Conservation (phyloP, 2,888 invertebrate genomes). For the Odontothrips loti region DNA sequence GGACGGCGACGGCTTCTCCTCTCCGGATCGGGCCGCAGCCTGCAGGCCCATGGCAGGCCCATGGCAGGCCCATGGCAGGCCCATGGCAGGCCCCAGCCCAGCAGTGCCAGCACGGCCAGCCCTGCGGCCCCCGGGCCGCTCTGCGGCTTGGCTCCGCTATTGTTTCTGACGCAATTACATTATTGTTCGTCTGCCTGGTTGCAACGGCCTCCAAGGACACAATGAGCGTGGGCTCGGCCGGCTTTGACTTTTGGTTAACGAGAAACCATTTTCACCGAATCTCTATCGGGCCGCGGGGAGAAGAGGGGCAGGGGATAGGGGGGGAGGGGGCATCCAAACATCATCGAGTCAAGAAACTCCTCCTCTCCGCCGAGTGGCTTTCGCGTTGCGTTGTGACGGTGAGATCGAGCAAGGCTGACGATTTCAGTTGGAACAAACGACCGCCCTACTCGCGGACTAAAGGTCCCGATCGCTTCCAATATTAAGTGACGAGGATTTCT, state of each 20-base stretch:
- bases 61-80: no score
- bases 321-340: not conserved
- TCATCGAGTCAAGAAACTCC: not conserved
- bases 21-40: no score
- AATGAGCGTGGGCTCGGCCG: not conserved
- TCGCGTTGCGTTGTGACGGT: no score
- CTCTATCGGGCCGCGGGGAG: not conserved
- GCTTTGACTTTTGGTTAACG: not conserved
- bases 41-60: no score
- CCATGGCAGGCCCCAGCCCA: no score
- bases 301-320: no score
- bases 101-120: not conserved
- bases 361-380: not conserved
- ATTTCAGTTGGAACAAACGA: not conserved
- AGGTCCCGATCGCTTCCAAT: not conserved
- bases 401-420: no score
- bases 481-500: not conserved
- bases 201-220: not conserved
- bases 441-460: not conserved
- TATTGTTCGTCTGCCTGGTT: not conserved
- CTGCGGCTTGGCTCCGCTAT: not conserved
- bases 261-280: not conserved
- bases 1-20: not conserved
- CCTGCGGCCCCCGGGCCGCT: not conserved
- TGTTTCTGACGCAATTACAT: constrained; percentile 11